Conservation (phyloP, 2,797 vertebrate genomes). For the Myotis planiceps region DNA sequence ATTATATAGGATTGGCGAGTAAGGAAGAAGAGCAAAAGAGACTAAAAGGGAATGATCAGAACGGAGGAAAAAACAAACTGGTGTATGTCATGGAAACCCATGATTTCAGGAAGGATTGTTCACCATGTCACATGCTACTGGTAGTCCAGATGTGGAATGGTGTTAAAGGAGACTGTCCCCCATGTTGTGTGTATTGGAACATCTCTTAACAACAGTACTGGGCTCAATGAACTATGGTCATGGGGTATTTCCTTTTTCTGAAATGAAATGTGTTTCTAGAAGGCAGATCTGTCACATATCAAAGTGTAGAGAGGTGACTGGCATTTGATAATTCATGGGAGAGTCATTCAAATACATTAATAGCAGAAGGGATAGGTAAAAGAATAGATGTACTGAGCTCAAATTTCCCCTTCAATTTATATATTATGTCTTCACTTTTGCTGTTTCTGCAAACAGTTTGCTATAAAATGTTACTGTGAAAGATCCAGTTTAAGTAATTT, state of each 20-base stretch:
- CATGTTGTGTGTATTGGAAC: neutral
- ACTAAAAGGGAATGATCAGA: neutral
- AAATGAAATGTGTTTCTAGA: conserved; percentile 5
- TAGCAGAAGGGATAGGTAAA: neutral
- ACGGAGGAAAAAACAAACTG: neutral
- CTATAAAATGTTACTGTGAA: conserved; percentile 16
- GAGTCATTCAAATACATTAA: neutral
- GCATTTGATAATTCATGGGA: neutral
- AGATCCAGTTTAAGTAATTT: conserved; percentile 18
- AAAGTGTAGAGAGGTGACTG: neutral
- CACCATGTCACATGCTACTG: neutral
- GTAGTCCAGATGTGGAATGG: neutral
- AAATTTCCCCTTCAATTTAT: neutral
- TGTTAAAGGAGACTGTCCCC: neutral
- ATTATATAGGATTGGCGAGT: neutral
- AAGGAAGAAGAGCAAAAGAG: conserved; percentile 15
- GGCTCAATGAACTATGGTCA: neutral
- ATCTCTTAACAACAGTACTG: neutral
- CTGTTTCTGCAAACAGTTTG: neutral
- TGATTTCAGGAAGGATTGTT: neutral
- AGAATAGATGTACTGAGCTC: neutral
- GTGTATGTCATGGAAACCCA: neutral
- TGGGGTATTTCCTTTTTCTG: neutral
- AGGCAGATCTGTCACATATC: neutral
- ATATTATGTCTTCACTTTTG: neutral